Evolutionary conservation across 2,888 invertebrate species (phyloP), one percentile per base, ranked within the genome.

Genomic region (Phortica magna): DNA sequence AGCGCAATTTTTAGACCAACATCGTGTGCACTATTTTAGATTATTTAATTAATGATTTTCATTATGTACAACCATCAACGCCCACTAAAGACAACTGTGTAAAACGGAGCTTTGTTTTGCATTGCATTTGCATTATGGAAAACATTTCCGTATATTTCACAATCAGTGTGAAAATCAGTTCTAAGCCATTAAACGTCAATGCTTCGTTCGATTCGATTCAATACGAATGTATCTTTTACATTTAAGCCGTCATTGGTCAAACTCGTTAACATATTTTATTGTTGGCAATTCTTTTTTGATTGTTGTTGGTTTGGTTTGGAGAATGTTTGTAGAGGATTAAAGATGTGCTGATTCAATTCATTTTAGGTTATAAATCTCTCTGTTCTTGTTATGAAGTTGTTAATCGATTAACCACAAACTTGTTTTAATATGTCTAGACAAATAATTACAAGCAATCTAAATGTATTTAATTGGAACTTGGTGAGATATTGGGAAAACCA

Each of bases 31-130:
- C 87, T 88, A 88, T 88, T 85, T 83, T 83, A 85, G 87, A 88
- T 87, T 85, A 87, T 85, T 87, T 88, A 88, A 88, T 87, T 82
- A 88, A 83, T 83, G 84, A 83, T 88, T 87, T 84, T 85, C 85
- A 85, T 87, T 87, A 88, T 81, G 84, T 77, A 73, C 77, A 71
- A 76, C 72, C 59, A 70, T 67, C 9, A 7, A 48, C 17, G 7
- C 48, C 43, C 19, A 55, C 53, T 31, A 1, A 31, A 31, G 31
- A 31, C 31, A 31, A 31, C 31, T 31, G 31, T 31, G 31, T 31
- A 31, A 31, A 2, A 31, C 31, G 31, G 10, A n/a, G 53, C 53
- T 53, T 53, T 53, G 10, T 53, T 53, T 14, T 53, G 53, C 53
- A 53, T n/a, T 31, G 57, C 53, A 19, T 57, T 22, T 39, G 61